Evolutionary conservation across 2,888 invertebrate genomes (phyloP).

Genomic region (Chrysolina haemoptera): DNA sequence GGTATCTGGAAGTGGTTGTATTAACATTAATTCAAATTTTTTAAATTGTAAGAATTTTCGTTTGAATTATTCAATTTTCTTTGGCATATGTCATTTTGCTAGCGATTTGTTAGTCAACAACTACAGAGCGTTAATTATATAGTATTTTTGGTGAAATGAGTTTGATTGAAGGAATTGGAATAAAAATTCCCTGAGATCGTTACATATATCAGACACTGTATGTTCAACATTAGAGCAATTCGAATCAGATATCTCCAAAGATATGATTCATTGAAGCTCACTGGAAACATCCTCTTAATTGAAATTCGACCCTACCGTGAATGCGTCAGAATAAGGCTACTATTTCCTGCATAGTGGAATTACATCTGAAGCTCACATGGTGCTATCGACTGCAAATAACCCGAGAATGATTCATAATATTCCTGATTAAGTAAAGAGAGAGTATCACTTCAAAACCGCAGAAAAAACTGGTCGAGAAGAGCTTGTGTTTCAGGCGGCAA

Average conservation of each 20-base stretch:
- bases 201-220: too few relatives aligned
- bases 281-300: conserved; percentile 3
- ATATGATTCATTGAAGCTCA: neutral
- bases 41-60: too few relatives aligned
- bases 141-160: too few relatives aligned
- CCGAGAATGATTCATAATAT: conserved; percentile 23
- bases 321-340: conserved; percentile 23
- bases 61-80: too few relatives aligned
- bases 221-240: too few relatives aligned
- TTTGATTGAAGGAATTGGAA: too few relatives aligned
- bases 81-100: too few relatives aligned
- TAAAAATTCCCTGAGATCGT: too few relatives aligned
- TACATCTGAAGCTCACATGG: conserved; percentile 31
- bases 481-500: conserved; percentile 19
- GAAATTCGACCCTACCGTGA: conserved; percentile 12
- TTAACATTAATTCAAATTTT: too few relatives aligned
- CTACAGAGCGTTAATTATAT: too few relatives aligned
- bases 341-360: conserved; percentile 32
- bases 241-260: neutral
- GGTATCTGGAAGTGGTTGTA: too few relatives aligned
- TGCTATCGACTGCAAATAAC: conserved; percentile 25
- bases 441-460: conserved; percentile 10
- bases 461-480: conserved; percentile 14
- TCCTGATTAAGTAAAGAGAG: conserved; percentile 18
- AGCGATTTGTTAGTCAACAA: too few relatives aligned